Evolutionary conservation across 2,888 invertebrate species (phyloP), one percentile per base, ranked within the genome.

Genomic region (Eupithecia insigniata): DNA sequence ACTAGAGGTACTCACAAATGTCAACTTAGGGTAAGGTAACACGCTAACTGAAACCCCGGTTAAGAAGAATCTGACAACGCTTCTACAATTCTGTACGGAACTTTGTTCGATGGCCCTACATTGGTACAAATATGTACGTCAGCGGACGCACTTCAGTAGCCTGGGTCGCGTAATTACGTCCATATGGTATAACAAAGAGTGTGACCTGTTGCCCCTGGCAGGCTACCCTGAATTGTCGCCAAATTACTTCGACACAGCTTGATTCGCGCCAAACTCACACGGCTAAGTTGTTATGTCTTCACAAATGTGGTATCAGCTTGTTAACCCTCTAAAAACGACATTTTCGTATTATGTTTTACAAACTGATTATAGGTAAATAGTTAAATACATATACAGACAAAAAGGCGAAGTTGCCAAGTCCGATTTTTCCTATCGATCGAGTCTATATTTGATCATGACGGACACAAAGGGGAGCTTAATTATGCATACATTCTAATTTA

Each of bases 141-240:
- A 69, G 22, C 18, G 34, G 58, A 39, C 51, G 39, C 32, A 67
- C 66, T 72, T 30, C 39, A 18, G 66, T 12, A n/a, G 34, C n/a
- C 66, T 36, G n/a, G 61, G 32, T 30, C 5, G 6, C 28, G 58
- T 69, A 69, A 71, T 66, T 62, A 72, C 64, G 62, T 66, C 26
- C 70, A 67, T 51, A 67, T 39, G 66, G 55, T 69, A 58, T 74
- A 67, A 76, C 66, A 74, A 69, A 76, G 68, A 69, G 72, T 71
- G 46, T 66, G 76, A 88, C 91, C 86, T 91, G 92, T 92, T 91
- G 91, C 90, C 72, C 74, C 80, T 90, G 90, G 89, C 90, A 88
- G 80, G 75, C 74, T 71, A 78, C 81, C 75, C 85, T 84, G 85
- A 84, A 77, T 80, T 78, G 78, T 76, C 75, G 89, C 90, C 90